Base-by-base conservation (phyloP, 2,888 invertebrate genomes). In the Drosophila fulvimacula region DNA sequence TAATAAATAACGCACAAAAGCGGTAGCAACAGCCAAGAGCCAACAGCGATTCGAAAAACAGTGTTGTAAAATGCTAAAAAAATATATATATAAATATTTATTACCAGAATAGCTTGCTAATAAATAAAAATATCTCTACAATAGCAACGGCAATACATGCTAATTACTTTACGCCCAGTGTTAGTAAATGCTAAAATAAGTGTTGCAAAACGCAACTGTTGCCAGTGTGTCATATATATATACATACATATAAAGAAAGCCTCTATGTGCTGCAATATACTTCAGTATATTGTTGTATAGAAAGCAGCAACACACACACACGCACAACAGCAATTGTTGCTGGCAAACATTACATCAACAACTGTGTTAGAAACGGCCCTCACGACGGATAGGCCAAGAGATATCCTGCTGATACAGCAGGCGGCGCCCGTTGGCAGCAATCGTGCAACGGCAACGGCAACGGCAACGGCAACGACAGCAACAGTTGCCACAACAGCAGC, bases 341-440 rank as follows among this genome's bases (percentile, higher is more conserved):
- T 48, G 21, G 19, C 41, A 30, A n/a, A 6, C n/a, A 27, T 67
- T 19, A 53, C 53, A 52, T 38, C 52, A 21, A 11, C 44, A 4
- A 62, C 21, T 41, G 72, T 73, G 17, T 44, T 0, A 46, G 11
- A 51, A 88, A 88, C 81, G 74, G 86, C 88, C 87, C 75, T 69
- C 89, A 91, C 90, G 82, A 91, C 91, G 91, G 90, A 90, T 77
- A 87, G 89, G 83, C 79, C 91, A 77, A 90, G 79, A 81, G 88
- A 91, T 79, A 81, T 89, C 78, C 83, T 91, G 77, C 78, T 90
- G 77, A 89, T 89, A 69, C 91, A 90, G 87, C 89, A 90, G 91
- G 79, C 86, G 61, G 81, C 79, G 86, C 79, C 83, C 59, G 52
- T 79, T 58, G 81, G 77, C 81, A 76, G 70, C 81, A 56, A 52